Evolutionary conservation across 2,888 invertebrate species (phyloP), one percentile per base, ranked within the genome.

Genomic region (Lasius platythorax): DNA sequence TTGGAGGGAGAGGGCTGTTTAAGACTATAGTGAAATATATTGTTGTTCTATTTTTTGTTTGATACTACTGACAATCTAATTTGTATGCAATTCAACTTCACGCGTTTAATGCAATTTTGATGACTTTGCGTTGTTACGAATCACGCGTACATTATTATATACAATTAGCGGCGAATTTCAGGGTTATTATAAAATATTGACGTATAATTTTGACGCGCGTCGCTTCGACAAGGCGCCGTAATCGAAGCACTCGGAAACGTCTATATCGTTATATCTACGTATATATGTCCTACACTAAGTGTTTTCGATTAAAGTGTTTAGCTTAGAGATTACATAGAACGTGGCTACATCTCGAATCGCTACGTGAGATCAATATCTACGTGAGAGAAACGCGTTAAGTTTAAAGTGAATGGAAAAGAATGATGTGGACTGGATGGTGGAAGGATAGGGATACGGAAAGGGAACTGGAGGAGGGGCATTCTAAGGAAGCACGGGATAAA

Each of bases 301-400:
- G 91, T 92, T 90, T 88, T 93, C 91, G 93, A 93, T 93, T 93
- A 94, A 94, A 92, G 92, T 92, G 90, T 91, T 92, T 93, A 93
- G 92, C 91, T 93, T 93, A 92, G 91, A 93, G 93, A 92, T 94
- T 94, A 94, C 91, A 94, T 93, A 91, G 91, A 94, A 93, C 92
- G 92, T 91, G 87, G 92, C 94, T 94, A 94, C 93, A 85, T 91
- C 87, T 92, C 90, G 79, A 92, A 88, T 92, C 93, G 94, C 93
- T 91, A 91, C 90, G 83, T 81, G 85, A 91, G 89, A 92, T 92
- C 93, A 94, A 94, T 91, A 87, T 90, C 94, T 94, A 94, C 92
- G 87, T 87, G 89, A 93, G 93, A 94, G 92, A 94, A 92, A 93
- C 91, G 93, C 91, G 91, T 93, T 92, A 92, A 89, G 56, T 84